phyloP scores from a whole-genome alignment of 2,888 invertebrate species.

The Melitaea athalia region DNA sequence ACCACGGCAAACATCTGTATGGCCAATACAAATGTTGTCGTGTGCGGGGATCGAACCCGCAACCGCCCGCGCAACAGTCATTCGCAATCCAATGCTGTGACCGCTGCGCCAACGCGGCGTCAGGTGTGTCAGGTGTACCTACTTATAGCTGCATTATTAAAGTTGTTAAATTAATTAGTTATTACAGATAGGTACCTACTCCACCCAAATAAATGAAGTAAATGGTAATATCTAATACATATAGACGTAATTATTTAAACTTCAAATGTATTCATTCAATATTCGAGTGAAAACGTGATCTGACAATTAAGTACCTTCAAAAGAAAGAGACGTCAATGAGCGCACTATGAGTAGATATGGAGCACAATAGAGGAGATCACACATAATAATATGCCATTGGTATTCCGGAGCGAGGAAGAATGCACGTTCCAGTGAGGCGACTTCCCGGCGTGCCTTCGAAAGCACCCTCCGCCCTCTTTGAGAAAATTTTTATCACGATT shows the following conservation, averaged over 20 bases:
- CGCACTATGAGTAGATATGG: constrained; percentile 57
- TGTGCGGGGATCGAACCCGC: too few species aligned
- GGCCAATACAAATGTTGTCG: too few species aligned
- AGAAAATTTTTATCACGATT: constrained; percentile 29
- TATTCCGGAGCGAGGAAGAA: constrained; percentile 74
- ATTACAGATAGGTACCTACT: too few species aligned
- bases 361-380: constrained; percentile 72
- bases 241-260: neutral
- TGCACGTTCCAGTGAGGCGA: constrained; percentile 71
- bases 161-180: too few species aligned
- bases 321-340: constrained; percentile 64
- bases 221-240: too few species aligned
- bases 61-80: too few species aligned
- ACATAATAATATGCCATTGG: constrained; percentile 79
- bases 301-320: constrained; percentile 51
- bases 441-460: constrained; percentile 60
- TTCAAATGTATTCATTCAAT: constrained; percentile 44
- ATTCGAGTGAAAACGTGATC: constrained; percentile 61
- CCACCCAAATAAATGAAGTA: too few species aligned
- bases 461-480: constrained; percentile 45
- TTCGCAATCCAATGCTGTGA: too few species aligned
- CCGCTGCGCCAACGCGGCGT: too few species aligned
- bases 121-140: too few species aligned
- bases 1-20: too few species aligned
- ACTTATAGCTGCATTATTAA: too few species aligned